These are phyloP conservation scores for Luperina testacea DNA, from an alignment of 2,888 invertebrate species.

Conservation along the genomic window DNA sequence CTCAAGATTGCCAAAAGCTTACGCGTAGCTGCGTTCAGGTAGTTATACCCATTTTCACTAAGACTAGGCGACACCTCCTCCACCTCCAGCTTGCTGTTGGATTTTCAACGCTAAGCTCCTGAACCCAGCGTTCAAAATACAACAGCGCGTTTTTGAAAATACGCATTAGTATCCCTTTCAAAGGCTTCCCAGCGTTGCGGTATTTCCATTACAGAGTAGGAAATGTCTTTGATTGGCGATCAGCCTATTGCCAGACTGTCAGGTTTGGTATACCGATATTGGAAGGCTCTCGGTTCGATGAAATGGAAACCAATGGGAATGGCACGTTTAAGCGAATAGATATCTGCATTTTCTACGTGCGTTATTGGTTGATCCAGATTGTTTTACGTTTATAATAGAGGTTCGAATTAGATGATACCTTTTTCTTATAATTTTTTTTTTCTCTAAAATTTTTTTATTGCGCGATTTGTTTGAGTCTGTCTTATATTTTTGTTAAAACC, in stretches of 20 bases:
- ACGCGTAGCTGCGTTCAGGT: neutral
- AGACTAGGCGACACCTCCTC: neutral
- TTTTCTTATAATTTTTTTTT: neutral
- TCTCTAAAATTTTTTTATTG: neutral
- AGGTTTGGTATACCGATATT: constrained; percentile 25
- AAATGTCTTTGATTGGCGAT: constrained; percentile 48
- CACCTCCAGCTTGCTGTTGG: neutral
- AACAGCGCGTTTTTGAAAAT: neutral
- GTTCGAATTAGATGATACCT: neutral
- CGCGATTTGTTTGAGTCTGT: neutral
- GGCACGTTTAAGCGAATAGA: neutral
- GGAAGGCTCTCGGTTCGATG: constrained; percentile 1
- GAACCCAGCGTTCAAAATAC: neutral
- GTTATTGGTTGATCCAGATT: neutral
- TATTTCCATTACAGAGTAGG: constrained; percentile 32
- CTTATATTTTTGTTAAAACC: neutral
- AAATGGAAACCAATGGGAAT: constrained; percentile 20
- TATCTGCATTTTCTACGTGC: neutral
- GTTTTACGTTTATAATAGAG: neutral
- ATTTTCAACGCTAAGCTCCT: neutral
- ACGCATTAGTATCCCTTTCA: constrained; percentile 33
- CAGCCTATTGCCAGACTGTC: constrained; percentile 22
- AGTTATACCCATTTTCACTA: neutral
- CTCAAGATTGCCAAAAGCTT: constrained; percentile 39
- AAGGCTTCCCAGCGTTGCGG: constrained; percentile 25